Base-by-base conservation (phyloP, 2,797 vertebrate genomes). In the Hemibagrus guttatus region DNA sequence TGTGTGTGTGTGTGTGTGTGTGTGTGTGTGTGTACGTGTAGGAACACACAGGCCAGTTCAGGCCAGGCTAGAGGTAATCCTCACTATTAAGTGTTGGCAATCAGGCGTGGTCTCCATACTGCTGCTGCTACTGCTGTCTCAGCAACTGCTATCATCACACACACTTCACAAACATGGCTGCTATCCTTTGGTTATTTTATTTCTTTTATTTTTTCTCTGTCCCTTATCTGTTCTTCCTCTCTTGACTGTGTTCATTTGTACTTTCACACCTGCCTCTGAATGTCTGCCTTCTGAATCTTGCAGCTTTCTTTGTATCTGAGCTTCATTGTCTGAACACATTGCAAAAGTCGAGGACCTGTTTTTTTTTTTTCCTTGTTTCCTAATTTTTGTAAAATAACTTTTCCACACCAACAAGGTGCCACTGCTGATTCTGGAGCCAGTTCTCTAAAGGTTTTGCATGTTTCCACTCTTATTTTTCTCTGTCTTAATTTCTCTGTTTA, bases 111-210 rank as follows among this genome's bases (percentile, higher is more conserved):
- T 93, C 91, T 87, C 74, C 79, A 64, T 87, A 92, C 92, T 90
- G 89, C 88, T 84, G 79, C 86, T 86, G 88, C 91, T 93, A 90
- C 88, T 94, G 93, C 93, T 95, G 93, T 92, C 93, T 95, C 94
- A 95, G 94, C 94, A 93, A 84, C 84, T 84, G 78, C 81, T 89
- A 89, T 91, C 88, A 91, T 89, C 80, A 91, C 91, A 90, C 35
- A 39, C 35, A 39, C 88, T 89, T 88, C 54, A 86, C 87, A 85
- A 88, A 90, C 86, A 86, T 84, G 83, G 46, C 85, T 58, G 35
- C 23, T 56, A 81, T 39, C 8, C 35, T 69, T 46, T 56, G n/a
- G 54, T 66, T 21, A 26, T 16, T 71, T 86, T 84, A 14, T 64
- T 46, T 71, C 9, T 13, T 58, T 21, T 19, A n/a, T 6, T n/a